A percentile compares a stretch with the other conserved stretches of the same genome.
These are phyloP conservation scores for Mustela erminea DNA, from an alignment of 2,797 vertebrate genomes.

Conservation along the genomic window DNA sequence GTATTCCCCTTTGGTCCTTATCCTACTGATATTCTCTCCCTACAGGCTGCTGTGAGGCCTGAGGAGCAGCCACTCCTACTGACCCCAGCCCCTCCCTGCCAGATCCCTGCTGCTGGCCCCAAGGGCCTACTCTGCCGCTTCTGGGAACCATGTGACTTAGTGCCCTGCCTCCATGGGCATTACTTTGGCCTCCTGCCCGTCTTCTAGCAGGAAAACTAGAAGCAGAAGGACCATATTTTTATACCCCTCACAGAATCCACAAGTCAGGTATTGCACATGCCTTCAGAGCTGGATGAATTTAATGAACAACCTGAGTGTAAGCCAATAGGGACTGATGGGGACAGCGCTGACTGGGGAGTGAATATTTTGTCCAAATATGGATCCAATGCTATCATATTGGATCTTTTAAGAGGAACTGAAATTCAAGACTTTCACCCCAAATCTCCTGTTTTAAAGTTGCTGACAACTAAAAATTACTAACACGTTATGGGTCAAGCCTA, in stretches of 20 bases:
- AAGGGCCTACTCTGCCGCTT: neutral
- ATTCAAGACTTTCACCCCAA: conserved; percentile 25
- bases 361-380: neutral
- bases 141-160: neutral
- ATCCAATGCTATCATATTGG: neutral
- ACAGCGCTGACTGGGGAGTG: neutral
- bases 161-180: neutral
- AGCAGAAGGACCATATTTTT: neutral
- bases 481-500: neutral
- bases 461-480: neutral
- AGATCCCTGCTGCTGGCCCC: neutral
- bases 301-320: neutral
- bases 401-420: neutral
- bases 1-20: neutral
- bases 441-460: neutral
- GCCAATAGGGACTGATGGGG: neutral
- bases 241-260: neutral
- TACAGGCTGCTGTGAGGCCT: neutral
- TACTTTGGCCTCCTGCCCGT: neutral
- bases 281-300: neutral
- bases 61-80: neutral
- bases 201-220: neutral
- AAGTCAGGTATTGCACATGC: neutral
- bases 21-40: neutral
- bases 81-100: neutral